Base-by-base conservation (phyloP, 2,113 vertebrate species). In the Pseudolaguvia tuberculata region DNA sequence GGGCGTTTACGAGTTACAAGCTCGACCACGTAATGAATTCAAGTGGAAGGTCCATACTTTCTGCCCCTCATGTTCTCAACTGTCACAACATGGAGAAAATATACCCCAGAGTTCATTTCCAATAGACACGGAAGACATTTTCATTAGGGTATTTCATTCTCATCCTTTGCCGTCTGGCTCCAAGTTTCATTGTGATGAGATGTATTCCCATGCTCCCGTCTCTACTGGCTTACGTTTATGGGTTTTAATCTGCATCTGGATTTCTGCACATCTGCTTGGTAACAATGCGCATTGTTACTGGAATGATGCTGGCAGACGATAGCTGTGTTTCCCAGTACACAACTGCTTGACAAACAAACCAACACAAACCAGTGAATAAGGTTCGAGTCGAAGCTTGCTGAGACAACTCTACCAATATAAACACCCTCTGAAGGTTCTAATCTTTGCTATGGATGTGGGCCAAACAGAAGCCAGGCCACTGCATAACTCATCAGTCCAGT, bases 401-500 rank as follows among this genome's bases (percentile, higher is more conserved):
- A n/a, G n/a, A 42, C 1, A 45, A 1, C 13, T 23, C 39, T 45
- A 47, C 23, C 5, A 65, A 8, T 47, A 20, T 50, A 65, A 82
- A 88, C 81, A 87, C 87, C 84, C 39, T 42, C 39, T 88, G 88
- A 89, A 88, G 75, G 70, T 20, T 70, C 5, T 70, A 86, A 87
- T 86, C 85, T 84, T 79, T 85, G 83, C 79, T 79, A 80, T 72
- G 82, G 83, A 59, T 73, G 69, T 77, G 70, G 12, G 68, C 55
- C 80, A 81, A 52, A 71, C 63, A 50, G 71, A 42, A 79, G 73
- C 73, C 70, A 50, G 52, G 53, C 68, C 69, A 35, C 45, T 59
- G 50, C 23, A 21, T 57, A 70, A 53, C 35, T 39, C 50, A 52
- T 53, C 50, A 53, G 11, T 39, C 27, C 27, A 18, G 21, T 27